Base-by-base conservation (phyloP, 2,113 vertebrate genomes). In the Sorex araneus region DNA sequence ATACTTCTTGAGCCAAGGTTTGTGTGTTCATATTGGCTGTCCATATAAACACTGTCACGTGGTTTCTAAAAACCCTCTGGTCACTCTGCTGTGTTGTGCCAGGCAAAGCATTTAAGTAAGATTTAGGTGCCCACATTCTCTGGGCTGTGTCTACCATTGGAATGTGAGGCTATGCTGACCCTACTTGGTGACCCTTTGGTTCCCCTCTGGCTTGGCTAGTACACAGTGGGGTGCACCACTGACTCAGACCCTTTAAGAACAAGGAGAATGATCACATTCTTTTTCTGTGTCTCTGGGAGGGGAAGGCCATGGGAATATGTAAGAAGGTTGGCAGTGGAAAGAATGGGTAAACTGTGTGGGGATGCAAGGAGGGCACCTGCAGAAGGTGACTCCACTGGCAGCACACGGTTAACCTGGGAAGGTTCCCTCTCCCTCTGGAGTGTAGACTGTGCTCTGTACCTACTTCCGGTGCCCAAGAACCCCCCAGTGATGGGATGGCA, bases 311-410 rank as follows among this genome's bases (percentile, higher is more conserved):
- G 25, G 99, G 98, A 47, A 96, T 99, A 71, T 99, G 99, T 50
- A 98, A 99, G 34, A 98, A 99, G 40, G 97, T 99, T 0, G 98
- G 98, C 8, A 99, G 98, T 90, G 98, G 99, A 66, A 99, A 99
- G 96, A 98, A 86, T 98, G 98, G 98, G 98, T 99, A 96, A 81
- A 95, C n/a, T 28, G 32, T 0, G 2, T 19, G 40, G 2, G 4
- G 21, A 30, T 54, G 54, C 54, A 54, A 54, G 12, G 54, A 12
- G 54, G 18, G 54, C 54, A 54, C 54, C 54, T 54, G 13, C 63
- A 10, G 30, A 0, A 0, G 70, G 40, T 3, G 0, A 50, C 45
- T 16, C 8, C n/a, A 0, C 16, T 18, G 43, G 23, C 3, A 0
- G 25, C 32, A 40, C 16, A 16, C 2, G 25, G 70, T n/a, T 25